Evolutionary conservation across 2,888 invertebrate genomes (phyloP), one percentile per base, ranked within the genome.

Genomic region (Galeruca laticollis): DNA sequence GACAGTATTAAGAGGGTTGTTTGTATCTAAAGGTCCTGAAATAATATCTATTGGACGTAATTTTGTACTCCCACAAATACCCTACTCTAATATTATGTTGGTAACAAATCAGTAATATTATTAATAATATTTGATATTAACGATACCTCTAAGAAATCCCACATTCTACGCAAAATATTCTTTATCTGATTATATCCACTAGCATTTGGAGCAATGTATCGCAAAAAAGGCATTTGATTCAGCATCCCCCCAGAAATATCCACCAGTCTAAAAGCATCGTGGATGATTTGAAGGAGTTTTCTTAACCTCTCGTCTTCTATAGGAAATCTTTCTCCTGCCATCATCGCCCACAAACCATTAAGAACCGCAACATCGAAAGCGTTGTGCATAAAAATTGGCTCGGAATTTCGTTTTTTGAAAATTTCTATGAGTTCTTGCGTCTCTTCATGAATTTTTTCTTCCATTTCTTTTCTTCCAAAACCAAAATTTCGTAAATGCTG

Each of bases 311-410:
- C 80, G 77, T 93, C 91, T 37, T 89, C 86, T 60, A 90, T 86
- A 47, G 88, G 85, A 79, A 91, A 92, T 60, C 73, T 68, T 56
- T 74, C 65, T 77, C 92, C 92, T 60, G 93, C 92, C 61, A 91
- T 87, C 85, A 91, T 89, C 21, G 88, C 88, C 93, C 93, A 93
- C 18, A 93, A 81, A 0, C 90, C 88, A 81, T 93, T 93, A 72
- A 93, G 83, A 1, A 92, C 89, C 0, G 90, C 88, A 47, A 90
- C 84, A 67, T 91, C 90, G 51, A 93, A 88, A 10, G 76, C 77
- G 43, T 75, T 73, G 72, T 82, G 80, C 80, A 82, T 81, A 56
- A 76, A 79, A 0, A 91, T 85, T 0, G 88, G 83, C 21, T 83
- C 79, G 0, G 71, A 76, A 37, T 74, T 73, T 68, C 82, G 84